These are phyloP conservation scores for Oncorhynchus clarkii DNA, from an alignment of 2,113 vertebrate genomes.

Conservation along the genomic window DNA sequence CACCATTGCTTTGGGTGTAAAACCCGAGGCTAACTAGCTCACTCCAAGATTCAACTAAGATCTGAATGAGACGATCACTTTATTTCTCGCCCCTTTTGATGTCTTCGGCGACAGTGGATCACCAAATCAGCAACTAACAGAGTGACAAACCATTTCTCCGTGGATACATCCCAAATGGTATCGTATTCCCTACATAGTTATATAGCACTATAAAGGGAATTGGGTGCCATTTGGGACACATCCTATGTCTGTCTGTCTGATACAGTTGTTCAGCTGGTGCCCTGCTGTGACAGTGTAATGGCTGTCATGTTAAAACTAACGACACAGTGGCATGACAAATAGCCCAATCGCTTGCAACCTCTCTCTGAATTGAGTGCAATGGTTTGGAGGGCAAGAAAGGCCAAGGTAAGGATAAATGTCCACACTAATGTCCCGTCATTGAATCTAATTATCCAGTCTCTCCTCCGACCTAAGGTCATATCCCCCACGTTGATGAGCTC, in stretches of 20 bases:
- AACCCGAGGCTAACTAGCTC: background rate
- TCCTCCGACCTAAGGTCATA: constrained; percentile 15
- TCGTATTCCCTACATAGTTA: no score
- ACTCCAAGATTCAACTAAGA: background rate
- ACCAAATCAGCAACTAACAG: background rate
- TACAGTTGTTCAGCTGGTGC: background rate
- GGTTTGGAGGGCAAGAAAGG: constrained; percentile 55
- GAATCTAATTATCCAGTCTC: constrained; percentile 44
- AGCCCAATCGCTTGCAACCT: constrained; percentile 34
- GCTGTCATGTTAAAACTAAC: constrained; percentile 62
- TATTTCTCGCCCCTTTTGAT: background rate
- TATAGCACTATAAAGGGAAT: no score
- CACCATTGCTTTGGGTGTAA: background rate
- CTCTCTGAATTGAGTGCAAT: constrained; percentile 52
- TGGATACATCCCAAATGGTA: no score
- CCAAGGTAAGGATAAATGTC: constrained; percentile 49
- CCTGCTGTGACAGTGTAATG: constrained; percentile 48
- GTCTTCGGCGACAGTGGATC: background rate
- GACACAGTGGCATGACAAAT: constrained; percentile 57
- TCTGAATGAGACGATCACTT: background rate
- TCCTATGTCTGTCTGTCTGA: background rate
- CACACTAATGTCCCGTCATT: constrained; percentile 24
- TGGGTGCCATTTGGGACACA: no score
- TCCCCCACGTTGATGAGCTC: constrained; percentile 22
- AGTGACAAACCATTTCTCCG: background rate